Evolutionary conservation across 64 coral and sea anemone genomes (phyloP).

Genomic region (Porites lutea): DNA sequence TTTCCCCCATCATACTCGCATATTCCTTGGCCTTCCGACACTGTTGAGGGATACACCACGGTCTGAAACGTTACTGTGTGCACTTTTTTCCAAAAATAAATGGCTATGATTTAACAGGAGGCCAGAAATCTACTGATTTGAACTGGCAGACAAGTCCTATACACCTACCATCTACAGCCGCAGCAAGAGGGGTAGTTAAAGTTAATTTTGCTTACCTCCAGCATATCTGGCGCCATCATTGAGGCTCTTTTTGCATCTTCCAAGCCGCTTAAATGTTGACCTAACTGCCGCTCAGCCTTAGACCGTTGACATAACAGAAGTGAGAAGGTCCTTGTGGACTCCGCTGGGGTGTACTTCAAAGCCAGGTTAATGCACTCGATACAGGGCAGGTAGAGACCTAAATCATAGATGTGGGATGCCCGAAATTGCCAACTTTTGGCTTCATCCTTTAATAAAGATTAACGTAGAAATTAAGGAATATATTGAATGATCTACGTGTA

Average conservation of each 20-base stretch:
- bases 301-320: conserved; percentile 34
- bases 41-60: no score
- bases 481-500: no score
- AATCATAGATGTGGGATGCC: not conserved
- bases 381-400: not conserved
- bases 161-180: no score
- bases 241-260: conserved; percentile 24
- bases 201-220: not conserved
- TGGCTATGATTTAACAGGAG: no score
- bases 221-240: not conserved
- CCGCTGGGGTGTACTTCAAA: conserved; percentile 12
- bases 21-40: no score
- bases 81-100: no score
- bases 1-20: no score
- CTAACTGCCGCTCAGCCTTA: not conserved
- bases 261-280: not conserved
- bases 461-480: not conserved
- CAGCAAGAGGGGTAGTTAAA: not conserved
- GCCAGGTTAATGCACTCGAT: conserved; percentile 10
- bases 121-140: no score
- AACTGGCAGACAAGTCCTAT: no score
- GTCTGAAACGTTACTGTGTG: no score
- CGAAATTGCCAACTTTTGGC: conserved; percentile 13
- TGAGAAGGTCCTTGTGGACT: not conserved
- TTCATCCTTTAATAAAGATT: not conserved